phyloP scores from a whole-genome alignment of 2,888 invertebrate genomes.

The Acanthosepion esculentum region DNA sequence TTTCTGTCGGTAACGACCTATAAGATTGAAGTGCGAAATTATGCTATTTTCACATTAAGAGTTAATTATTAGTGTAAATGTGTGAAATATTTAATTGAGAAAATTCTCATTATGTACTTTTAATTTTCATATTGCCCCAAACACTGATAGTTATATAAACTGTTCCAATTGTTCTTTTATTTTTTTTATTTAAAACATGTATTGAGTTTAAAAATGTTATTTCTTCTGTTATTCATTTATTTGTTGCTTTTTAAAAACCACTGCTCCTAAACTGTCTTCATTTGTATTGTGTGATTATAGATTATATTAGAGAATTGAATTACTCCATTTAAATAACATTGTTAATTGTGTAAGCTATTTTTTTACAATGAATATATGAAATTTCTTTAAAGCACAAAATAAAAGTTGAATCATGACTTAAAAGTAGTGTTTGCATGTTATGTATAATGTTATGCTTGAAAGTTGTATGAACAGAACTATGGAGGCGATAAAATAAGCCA shows the following conservation, averaged over 20 bases:
- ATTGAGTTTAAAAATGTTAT: background rate
- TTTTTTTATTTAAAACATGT: background rate
- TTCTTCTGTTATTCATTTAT: background rate
- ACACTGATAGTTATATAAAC: background rate
- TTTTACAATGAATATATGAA: background rate
- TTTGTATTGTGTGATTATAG: background rate
- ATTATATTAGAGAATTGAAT: background rate
- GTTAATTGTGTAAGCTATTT: background rate
- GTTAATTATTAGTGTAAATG: background rate
- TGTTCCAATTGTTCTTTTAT: background rate
- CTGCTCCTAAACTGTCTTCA: background rate
- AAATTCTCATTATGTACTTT: background rate
- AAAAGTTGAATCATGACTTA: background rate
- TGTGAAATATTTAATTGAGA: background rate
- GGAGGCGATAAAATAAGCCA: background rate
- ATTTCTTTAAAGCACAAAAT: background rate
- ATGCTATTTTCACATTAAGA: background rate
- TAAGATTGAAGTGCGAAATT: constrained; percentile 33
- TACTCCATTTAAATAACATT: background rate
- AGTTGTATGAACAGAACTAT: background rate
- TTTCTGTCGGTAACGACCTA: constrained; percentile 38
- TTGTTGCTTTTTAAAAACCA: background rate
- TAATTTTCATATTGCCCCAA: background rate
- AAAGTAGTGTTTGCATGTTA: background rate
- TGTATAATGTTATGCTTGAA: background rate